These are phyloP conservation scores for Irena cyanogastra DNA, from an alignment of 2,113 vertebrate species.

Conservation along the genomic window DNA sequence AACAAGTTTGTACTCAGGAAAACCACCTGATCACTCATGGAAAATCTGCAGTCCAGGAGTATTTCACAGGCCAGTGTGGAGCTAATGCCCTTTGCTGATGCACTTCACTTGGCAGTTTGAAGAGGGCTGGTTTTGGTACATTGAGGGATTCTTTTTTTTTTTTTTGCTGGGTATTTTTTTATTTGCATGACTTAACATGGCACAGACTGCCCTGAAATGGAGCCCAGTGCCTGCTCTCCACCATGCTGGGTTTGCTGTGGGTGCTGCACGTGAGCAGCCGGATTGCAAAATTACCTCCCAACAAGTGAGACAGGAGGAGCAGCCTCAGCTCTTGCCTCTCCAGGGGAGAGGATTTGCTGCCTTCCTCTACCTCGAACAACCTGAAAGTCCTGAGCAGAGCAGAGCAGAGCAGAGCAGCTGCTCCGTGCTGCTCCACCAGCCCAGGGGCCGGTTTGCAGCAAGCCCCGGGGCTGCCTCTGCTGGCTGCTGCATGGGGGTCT, in stretches of 20 bases:
- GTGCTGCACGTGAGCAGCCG: neutral
- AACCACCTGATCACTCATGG: neutral
- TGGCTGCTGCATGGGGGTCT: neutral
- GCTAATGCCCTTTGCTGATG: neutral
- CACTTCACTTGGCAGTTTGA: neutral
- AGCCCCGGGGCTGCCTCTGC: neutral
- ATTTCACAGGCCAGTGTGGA: neutral
- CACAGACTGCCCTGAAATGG: neutral
- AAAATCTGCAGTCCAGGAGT: slow-evolving; percentile 5
- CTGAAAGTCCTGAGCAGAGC: neutral
- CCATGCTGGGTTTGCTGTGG: rapidly evolving
- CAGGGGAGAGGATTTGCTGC: neutral
- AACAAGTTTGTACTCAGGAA: neutral
- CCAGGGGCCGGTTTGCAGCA: neutral
- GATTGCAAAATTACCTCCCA: neutral
- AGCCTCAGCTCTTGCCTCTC: neutral
- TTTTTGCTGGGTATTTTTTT: neutral
- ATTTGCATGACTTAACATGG: neutral
- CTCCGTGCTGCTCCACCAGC: neutral
- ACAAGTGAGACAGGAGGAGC: slow-evolving; percentile 2
- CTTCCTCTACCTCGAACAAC: neutral
- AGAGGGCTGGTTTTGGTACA: neutral
- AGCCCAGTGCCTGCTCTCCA: neutral
- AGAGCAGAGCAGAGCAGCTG: neutral
- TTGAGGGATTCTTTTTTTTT: neutral